Percentiles rank a stretch among this genome's conserved stretches.
Conservation (phyloP, 2,888 invertebrate species). For the Pandemis cinnamomeana region DNA sequence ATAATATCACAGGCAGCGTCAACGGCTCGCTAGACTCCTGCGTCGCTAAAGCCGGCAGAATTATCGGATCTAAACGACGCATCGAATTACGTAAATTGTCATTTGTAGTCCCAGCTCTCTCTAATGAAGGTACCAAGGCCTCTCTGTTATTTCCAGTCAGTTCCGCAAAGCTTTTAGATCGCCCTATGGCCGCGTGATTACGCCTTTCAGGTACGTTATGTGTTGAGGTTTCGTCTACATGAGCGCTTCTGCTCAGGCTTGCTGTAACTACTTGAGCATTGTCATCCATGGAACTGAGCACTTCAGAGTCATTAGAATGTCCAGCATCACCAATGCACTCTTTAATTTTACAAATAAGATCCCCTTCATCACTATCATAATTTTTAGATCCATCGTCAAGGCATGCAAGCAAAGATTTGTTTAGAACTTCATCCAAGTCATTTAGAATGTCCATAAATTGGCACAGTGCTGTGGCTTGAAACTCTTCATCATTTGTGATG, state of each 20-base stretch:
- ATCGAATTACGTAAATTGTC: constrained; percentile 75
- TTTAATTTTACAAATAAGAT: constrained; percentile 78
- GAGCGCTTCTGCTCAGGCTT: constrained; percentile 53
- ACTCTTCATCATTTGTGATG: constrained; percentile 78
- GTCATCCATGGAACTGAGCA: constrained; percentile 70
- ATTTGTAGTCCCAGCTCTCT: constrained; percentile 66
- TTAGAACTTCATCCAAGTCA: constrained; percentile 85
- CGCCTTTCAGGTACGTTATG: constrained; percentile 57
- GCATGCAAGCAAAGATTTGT: constrained; percentile 79
- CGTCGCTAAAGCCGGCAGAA: constrained; percentile 70
- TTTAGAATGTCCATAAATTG: constrained; percentile 84
- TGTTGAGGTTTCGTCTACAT: constrained; percentile 55
- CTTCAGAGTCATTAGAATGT: constrained; percentile 59
- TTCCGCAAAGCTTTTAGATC: constrained; percentile 77
- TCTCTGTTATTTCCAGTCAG: constrained; percentile 63
- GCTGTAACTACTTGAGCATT: constrained; percentile 72
- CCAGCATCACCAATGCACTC: constrained; percentile 66
- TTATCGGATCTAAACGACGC: constrained; percentile 77
- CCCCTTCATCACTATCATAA: constrained; percentile 76
- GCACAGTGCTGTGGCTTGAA: constrained; percentile 78
- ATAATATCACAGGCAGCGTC: constrained; percentile 78
- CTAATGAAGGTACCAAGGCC: constrained; percentile 59
- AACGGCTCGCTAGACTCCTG: constrained; percentile 69
- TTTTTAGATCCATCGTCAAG: constrained; percentile 70
- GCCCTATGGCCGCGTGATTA: constrained; percentile 57